Conservation (phyloP, 2,888 invertebrate species). For the Cerastoderma edule region DNA sequence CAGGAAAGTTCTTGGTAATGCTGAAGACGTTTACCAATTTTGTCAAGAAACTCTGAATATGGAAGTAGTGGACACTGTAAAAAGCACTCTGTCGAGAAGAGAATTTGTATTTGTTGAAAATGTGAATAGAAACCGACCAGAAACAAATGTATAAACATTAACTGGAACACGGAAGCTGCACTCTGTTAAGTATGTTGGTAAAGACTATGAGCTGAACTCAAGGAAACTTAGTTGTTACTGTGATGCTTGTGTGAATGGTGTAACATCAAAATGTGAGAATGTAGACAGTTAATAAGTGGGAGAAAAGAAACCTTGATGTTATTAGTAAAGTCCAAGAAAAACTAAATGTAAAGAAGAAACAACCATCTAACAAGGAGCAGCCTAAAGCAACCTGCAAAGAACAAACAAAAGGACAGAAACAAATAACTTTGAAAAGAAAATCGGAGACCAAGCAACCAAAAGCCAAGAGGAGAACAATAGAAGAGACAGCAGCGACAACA, state of each 20-base stretch:
- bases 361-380: too few species aligned
- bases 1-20: conserved; percentile 27
- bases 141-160: conserved; percentile 13
- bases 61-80: not conserved
- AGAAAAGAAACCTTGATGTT: conserved; percentile 18
- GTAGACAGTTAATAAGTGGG: conserved; percentile 7
- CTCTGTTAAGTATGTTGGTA: conserved; percentile 14
- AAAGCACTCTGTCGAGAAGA: not conserved
- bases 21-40: conserved; percentile 18
- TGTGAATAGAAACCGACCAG: conserved; percentile 5
- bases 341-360: not conserved
- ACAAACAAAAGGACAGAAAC: too few species aligned
- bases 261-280: conserved; percentile 14
- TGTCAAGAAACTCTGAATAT: conserved; percentile 19
- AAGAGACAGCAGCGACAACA: too few species aligned
- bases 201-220: conserved; percentile 20
- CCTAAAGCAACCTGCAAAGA: too few species aligned
- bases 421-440: too few species aligned
- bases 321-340: conserved; percentile 1
- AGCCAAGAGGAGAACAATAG: too few species aligned
- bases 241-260: conserved; percentile 11
- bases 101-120: not conserved
- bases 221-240: conserved; percentile 22
- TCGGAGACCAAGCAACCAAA: too few species aligned
- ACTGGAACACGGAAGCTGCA: conserved; percentile 13